phyloP scores from a whole-genome alignment of 2,888 invertebrate genomes.

The Drosophila trichaetosa region DNA sequence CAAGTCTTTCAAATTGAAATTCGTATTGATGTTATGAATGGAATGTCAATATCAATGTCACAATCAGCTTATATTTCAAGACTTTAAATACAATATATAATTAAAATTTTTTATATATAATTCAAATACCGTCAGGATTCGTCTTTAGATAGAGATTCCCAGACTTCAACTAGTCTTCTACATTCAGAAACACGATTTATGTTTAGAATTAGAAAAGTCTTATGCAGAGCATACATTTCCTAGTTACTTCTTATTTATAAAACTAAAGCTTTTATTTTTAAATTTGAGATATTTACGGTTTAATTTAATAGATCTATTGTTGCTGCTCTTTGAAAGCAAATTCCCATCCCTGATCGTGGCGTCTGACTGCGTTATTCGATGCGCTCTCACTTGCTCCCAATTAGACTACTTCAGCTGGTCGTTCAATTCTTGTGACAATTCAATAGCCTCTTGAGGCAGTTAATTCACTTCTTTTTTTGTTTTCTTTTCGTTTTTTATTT shows the following conservation, averaged over 20 bases:
- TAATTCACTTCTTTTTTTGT: slow-evolving; percentile 21
- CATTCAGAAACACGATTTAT: too few species aligned
- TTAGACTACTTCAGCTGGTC: slow-evolving; percentile 48
- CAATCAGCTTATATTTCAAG: background rate
- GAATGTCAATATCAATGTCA: background rate
- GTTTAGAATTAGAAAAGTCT: background rate
- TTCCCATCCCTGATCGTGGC: slow-evolving; percentile 47
- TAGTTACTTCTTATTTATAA: background rate
- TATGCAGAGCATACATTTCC: background rate
- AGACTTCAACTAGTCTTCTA: background rate
- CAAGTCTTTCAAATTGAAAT: background rate
- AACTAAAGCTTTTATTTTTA: background rate
- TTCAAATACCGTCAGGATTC: background rate
- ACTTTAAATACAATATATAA: background rate
- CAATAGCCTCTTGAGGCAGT: slow-evolving; percentile 69
- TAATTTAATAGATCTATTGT: background rate
- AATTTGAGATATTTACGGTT: slow-evolving; percentile 9
- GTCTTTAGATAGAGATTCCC: background rate
- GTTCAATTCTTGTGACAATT: slow-evolving; percentile 70
- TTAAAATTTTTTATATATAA: background rate
- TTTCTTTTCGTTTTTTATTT: slow-evolving; percentile 19
- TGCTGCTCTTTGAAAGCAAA: background rate
- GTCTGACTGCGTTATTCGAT: slow-evolving; percentile 24
- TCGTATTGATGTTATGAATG: background rate
- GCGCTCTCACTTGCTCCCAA: slow-evolving; percentile 71